Evolutionary conservation across 2,888 invertebrate species (phyloP), one percentile per base, ranked within the genome.

Genomic region (Parnassius mnemosyne): DNA sequence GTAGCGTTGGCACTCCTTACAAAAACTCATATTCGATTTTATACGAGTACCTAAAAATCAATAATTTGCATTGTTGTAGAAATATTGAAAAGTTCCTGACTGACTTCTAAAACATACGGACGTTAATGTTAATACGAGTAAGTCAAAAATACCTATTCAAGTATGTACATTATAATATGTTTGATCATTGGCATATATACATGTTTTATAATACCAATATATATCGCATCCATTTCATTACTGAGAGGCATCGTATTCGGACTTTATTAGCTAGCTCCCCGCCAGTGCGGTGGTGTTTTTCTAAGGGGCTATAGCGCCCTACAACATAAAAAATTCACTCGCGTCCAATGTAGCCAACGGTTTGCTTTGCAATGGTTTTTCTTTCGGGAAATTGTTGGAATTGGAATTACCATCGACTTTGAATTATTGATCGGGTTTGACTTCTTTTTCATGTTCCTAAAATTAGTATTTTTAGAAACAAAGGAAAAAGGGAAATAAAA

Each of bases 291-390:
- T 78, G 80, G 84, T 87, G 85, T 88, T 88, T 87, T 85, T 84
- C 82, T 78, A 82, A 83, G 87, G 87, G 83, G 75, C 69, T 72
- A 72, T 41, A 52, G 76, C 78, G 72, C 83, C 82, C 83, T 76
- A 77, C 67, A 67, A 74, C 71, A 89, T 89, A 89, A 89, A 90
- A 89, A 87, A 90, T 89, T 87, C 84, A 90, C 81, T 70, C 75
- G 71, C 72, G 69, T 71, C 72, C 70, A 71, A 77, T 69, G 76
- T 76, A 79, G 81, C 81, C 79, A 80, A 76, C 75, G 73, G 74
- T 74, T 53, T 58, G 65, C 63, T 66, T 79, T 70, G 75, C 78
- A 70, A 78, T 80, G 80, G 80, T 79, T 85, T 84, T 83, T 78
- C 79, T 80, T 78, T 65, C 64, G 65, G 60, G 64, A 68, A 66